Evolutionary conservation across 2,113 vertebrate species (phyloP).

Genomic region (Osmerus mordax): DNA sequence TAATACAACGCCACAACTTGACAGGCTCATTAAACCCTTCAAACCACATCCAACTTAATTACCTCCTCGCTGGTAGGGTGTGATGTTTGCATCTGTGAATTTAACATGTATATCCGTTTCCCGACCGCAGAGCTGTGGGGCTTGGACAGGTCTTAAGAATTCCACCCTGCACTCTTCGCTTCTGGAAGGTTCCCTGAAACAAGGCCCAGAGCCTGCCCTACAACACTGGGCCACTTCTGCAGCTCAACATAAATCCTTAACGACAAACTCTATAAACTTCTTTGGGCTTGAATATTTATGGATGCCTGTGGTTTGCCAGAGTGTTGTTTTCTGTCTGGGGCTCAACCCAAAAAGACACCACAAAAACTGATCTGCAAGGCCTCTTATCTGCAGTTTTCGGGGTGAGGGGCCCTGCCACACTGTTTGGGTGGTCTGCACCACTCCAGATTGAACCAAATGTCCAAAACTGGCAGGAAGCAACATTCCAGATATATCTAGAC

Average conservation of each 20-base stretch:
- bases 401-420: conserved; percentile 39
- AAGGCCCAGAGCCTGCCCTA: conserved; percentile 26
- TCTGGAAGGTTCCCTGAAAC: conserved; percentile 16
- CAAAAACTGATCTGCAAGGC: conserved; percentile 53
- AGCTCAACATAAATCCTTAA: conserved; percentile 71
- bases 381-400: conserved; percentile 48
- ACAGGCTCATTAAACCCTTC: conserved; percentile 39
- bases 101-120: conserved; percentile 42
- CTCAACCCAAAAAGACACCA: conserved; percentile 43
- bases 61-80: conserved; percentile 34
- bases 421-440: conserved; percentile 56
- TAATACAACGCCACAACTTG: conserved; percentile 21
- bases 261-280: conserved; percentile 71
- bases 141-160: conserved; percentile 15
- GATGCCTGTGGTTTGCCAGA: conserved; percentile 66
- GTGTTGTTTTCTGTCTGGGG: conserved; percentile 66
- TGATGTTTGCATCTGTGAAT: conserved; percentile 46
- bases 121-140: conserved; percentile 25
- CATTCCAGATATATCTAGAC: no score
- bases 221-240: conserved; percentile 54
- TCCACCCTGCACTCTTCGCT: background rate
- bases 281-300: conserved; percentile 72
- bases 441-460: conserved; percentile 49
- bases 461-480: no score
- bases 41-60: conserved; percentile 41